phyloP scores from a whole-genome alignment of 2,797 vertebrate species.

The Typhlichthys subterraneus region DNA sequence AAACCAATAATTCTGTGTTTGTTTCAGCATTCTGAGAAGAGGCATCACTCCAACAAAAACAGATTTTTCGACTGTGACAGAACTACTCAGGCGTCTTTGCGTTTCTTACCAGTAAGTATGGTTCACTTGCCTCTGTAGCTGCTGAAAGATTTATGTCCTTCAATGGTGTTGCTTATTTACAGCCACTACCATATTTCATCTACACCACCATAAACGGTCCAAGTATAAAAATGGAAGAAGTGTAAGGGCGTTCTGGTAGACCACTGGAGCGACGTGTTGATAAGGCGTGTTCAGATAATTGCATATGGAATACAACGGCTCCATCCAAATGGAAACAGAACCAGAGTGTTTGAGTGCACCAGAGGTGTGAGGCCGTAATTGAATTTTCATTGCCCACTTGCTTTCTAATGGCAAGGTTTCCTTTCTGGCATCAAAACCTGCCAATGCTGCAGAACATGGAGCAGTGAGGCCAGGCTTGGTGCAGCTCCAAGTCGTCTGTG shows the following conservation, averaged over 20 bases:
- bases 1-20: slow-evolving; percentile 29
- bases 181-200: slow-evolving; percentile 22
- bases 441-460: slow-evolving; percentile 43
- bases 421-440: slow-evolving; percentile 52
- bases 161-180: slow-evolving; percentile 40
- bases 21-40: slow-evolving; percentile 14
- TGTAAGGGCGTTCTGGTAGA: slow-evolving; percentile 17
- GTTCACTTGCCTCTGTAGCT: slow-evolving; percentile 5
- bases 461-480: slow-evolving; percentile 39
- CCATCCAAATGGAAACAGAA: slow-evolving; percentile 40
- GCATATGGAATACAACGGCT: slow-evolving; percentile 28
- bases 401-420: slow-evolving; percentile 53
- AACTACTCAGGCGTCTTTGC: slow-evolving; percentile 13
- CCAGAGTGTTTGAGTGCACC: slow-evolving; percentile 35
- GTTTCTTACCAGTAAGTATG: slow-evolving; percentile 14
- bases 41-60: slow-evolving; percentile 41
- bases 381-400: slow-evolving; percentile 64
- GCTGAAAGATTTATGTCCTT: slow-evolving; percentile 16
- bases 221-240: slow-evolving; percentile 38
- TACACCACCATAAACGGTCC: slow-evolving; percentile 43
- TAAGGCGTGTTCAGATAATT: slow-evolving; percentile 46
- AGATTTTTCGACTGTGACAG: slow-evolving; percentile 32
- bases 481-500: slow-evolving; percentile 52
- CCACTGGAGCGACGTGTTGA: slow-evolving; percentile 38
- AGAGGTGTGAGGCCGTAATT: slow-evolving; percentile 55